Percentiles rank a stretch among this genome's conserved stretches.
Conservation (phyloP, 1,140 invertebrate genomes). For the Chironomus striatipennis region DNA sequence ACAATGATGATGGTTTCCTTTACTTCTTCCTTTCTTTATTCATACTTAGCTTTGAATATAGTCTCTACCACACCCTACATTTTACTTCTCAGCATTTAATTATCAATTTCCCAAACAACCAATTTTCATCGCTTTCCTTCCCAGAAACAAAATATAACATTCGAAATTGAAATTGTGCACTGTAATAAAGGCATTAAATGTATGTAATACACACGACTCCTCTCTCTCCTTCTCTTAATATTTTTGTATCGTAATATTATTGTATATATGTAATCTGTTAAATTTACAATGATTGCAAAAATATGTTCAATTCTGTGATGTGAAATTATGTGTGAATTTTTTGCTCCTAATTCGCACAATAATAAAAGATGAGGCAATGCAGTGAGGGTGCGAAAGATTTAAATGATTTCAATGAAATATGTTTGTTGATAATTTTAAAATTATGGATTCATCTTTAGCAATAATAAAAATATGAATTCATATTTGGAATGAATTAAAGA, state of each 20-base stretch:
- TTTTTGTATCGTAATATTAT: no score
- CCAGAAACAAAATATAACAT: background rate
- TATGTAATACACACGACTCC: background rate
- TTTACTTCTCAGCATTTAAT: background rate
- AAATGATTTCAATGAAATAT: background rate
- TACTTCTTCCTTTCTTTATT: background rate
- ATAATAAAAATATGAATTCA: background rate
- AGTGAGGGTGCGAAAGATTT: conserved; percentile 5
- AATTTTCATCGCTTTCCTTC: background rate
- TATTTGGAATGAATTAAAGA: background rate
- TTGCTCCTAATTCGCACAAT: background rate
- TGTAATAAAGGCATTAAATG: conserved; percentile 14
- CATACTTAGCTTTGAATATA: no score
- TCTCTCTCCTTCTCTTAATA: no score
- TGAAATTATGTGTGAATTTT: conserved; percentile 21
- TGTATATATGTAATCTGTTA: conserved; percentile 17
- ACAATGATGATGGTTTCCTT: background rate
- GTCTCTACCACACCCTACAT: background rate
- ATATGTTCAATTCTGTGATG: background rate
- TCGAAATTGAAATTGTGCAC: background rate
- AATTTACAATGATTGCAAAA: conserved; percentile 23
- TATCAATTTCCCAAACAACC: conserved; percentile 12
- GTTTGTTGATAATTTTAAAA: background rate
- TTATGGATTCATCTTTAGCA: background rate
- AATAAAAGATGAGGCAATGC: background rate